These are phyloP conservation scores for Pseudochirops corinnae DNA, from an alignment of 2,797 vertebrate genomes.

Conservation along the genomic window DNA sequence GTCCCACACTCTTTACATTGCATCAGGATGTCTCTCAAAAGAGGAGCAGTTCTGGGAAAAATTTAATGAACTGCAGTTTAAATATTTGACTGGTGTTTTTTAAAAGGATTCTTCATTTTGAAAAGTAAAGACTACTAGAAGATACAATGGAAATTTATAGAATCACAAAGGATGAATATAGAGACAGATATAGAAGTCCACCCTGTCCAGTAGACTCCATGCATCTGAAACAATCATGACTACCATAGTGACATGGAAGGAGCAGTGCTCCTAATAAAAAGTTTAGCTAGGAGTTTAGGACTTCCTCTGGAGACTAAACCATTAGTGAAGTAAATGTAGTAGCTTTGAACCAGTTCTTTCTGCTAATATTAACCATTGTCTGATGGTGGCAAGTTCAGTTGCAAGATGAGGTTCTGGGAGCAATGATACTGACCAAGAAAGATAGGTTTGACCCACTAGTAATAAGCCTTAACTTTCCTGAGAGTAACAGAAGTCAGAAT, in stretches of 20 bases:
- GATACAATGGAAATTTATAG: neutral
- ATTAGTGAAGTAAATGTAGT: neutral
- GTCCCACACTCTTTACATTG: neutral
- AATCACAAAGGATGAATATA: neutral
- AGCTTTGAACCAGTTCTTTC: neutral
- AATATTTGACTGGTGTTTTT: neutral
- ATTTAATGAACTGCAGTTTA: neutral
- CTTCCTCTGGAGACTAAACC: neutral
- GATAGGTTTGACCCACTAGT: neutral
- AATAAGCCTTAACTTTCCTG: neutral
- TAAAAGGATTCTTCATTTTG: neutral
- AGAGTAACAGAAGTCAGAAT: neutral
- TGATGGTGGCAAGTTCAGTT: neutral
- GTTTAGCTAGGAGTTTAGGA: neutral
- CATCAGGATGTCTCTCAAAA: neutral
- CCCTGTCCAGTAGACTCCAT: neutral
- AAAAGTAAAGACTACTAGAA: neutral
- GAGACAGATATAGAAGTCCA: neutral
- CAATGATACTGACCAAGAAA: neutral
- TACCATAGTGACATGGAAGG: neutral
- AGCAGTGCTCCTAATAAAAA: neutral
- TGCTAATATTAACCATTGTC: neutral
- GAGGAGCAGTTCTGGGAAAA: neutral
- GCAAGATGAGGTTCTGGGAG: neutral
- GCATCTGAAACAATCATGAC: neutral